Base-by-base conservation (phyloP, 1,140 invertebrate genomes). In the Lepidostoma basale region DNA sequence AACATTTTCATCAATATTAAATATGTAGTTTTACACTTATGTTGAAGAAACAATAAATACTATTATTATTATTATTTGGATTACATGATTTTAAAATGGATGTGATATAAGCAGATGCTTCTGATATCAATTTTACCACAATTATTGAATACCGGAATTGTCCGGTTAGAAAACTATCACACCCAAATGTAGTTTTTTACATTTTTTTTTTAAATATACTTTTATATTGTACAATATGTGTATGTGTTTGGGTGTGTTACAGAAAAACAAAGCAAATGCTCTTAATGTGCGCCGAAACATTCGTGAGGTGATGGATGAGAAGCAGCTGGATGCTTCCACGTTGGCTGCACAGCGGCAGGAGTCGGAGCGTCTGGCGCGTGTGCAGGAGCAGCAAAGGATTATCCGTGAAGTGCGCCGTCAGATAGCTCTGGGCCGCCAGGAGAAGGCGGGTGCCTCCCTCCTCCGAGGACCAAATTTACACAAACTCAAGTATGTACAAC, bases 321-420 rank as follows among this genome's bases (percentile, higher is more conserved):
- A 91, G 58, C 92, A 97, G 75, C 79, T 98, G 45, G 96, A 98
- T 76, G 91, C 93, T 71, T 91, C 92, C 6, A 98, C 96, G 4
- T 76, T 97, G n/a, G 89, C 89, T 20, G 96, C 96, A 2, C 95
- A 98, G 77, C 85, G 93, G 28, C 94, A 96, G 77, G 96, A 98
- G 81, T 90, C 91, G 73, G 95, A 97, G 76, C 85, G 96, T 76
- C 81, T 94, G 49, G 85, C 89, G 12, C 83, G 92, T n/a, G 90
- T 94, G 23, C 92, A 93, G 76, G 92, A 92, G 74, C 91, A 93
- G 74, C 92, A 94, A 74, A 86, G 88, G 74, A 88, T 91, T 54
- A 89, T 92, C 72, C 86, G 91, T 69, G 91, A 93, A 78, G 85
- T 90, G 22, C 88, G 91, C 76, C 83, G 87, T 72, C 89, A 91